phyloP scores from a whole-genome alignment of 1,140 invertebrate species.

The Drosophila pruinosa region DNA sequence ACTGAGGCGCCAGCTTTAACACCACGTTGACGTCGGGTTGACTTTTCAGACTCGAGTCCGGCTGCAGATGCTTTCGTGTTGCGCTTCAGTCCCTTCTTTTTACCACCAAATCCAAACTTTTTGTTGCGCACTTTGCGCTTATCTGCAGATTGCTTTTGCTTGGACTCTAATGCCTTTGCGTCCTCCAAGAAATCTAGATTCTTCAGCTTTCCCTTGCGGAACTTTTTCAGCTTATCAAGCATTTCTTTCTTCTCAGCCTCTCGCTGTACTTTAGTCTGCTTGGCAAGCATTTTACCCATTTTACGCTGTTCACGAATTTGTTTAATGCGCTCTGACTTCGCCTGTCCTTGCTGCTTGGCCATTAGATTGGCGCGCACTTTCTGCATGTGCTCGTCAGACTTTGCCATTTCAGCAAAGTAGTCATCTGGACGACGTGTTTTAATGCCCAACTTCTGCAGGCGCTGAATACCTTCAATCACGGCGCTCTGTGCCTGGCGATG shows the following conservation, averaged over 20 bases:
- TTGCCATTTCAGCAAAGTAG: slow-evolving; percentile 99
- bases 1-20: slow-evolving; percentile 78
- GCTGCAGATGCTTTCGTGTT: slow-evolving; percentile 93
- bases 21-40: slow-evolving; percentile 85
- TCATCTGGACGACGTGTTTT: slow-evolving; percentile 94
- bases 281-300: slow-evolving; percentile 92
- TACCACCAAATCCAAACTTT: slow-evolving; percentile 98
- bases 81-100: slow-evolving; percentile 94
- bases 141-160: slow-evolving; percentile 84
- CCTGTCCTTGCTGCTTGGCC: slow-evolving; percentile 91
- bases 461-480: slow-evolving; percentile 90
- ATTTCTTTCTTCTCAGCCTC: slow-evolving; percentile 90
- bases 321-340: slow-evolving; percentile 93
- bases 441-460: slow-evolving; percentile 89
- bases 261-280: slow-evolving; percentile 91
- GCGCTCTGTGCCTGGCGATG: slow-evolving; percentile 96
- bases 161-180: slow-evolving; percentile 82
- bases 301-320: slow-evolving; percentile 96
- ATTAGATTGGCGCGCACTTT: slow-evolving; percentile 94
- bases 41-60: slow-evolving; percentile 93
- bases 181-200: slow-evolving; percentile 94
- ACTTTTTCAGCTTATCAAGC: slow-evolving; percentile 93
- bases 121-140: slow-evolving; percentile 90
- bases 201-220: slow-evolving; percentile 90
- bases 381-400: slow-evolving; percentile 98